Evolutionary conservation across 1,140 invertebrate species (phyloP).

Genomic region (Neoseiulus cucumeris): DNA sequence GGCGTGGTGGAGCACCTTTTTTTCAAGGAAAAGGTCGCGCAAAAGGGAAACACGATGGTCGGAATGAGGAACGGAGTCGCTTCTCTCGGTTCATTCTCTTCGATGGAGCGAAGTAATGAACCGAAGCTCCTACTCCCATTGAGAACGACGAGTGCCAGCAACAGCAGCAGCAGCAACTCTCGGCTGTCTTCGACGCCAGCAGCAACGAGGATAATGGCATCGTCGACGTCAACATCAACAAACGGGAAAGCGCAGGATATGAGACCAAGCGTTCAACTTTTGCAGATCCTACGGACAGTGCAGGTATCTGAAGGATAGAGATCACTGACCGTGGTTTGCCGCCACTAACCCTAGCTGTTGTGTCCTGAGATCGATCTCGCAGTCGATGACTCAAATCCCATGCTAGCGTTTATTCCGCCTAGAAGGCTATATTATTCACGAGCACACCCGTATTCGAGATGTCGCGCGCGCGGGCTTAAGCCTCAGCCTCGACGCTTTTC

Average conservation of each 20-base stretch:
- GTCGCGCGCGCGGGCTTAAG: too few species aligned
- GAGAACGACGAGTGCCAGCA: neutral
- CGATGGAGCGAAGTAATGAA: neutral
- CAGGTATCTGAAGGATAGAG: neutral
- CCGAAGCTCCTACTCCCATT: neutral
- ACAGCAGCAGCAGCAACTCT: neutral
- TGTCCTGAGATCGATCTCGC: too few species aligned
- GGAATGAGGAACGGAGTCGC: conserved; percentile 7
- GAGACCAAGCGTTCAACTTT: neutral
- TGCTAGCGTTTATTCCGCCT: too few species aligned
- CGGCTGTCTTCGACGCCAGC: neutral
- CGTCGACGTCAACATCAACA: neutral
- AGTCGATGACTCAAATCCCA: too few species aligned
- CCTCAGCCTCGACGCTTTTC: too few species aligned
- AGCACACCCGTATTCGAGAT: too few species aligned
- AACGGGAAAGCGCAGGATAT: neutral
- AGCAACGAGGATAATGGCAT: neutral
- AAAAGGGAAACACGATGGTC: neutral
- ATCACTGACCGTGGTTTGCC: neutral
- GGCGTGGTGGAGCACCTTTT: too few species aligned
- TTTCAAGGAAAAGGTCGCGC: too few species aligned
- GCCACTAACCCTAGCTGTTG: too few species aligned
- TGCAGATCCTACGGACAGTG: conserved; percentile 3
- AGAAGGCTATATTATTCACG: too few species aligned
- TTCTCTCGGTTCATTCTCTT: neutral